A percentile compares a stretch with the other conserved stretches of the same genome.
These are phyloP conservation scores for Netelia fuscicornis DNA, from an alignment of 2,888 invertebrate genomes.

Conservation along the genomic window DNA sequence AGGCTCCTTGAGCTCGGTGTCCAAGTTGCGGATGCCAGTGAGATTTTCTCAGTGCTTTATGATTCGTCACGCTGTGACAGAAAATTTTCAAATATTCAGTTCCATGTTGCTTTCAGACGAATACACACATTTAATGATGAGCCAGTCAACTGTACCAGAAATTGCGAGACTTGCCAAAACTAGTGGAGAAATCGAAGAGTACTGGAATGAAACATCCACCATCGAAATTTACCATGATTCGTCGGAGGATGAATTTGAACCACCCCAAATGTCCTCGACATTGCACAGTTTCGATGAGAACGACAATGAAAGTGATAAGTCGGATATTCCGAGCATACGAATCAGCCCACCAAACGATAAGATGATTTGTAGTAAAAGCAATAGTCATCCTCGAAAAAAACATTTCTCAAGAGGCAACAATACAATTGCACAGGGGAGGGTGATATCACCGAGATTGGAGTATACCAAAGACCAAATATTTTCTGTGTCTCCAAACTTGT, in stretches of 20 bases:
- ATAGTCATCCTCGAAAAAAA: slow-evolving; percentile 5
- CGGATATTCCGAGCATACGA: slow-evolving; percentile 30
- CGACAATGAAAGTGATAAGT: background rate
- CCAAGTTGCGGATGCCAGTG: slow-evolving; percentile 76
- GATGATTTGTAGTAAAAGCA: slow-evolving; percentile 18
- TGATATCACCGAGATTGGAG: slow-evolving; percentile 77
- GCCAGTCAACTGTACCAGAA: slow-evolving; percentile 77
- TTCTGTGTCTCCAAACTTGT: slow-evolving; percentile 75
- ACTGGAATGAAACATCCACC: slow-evolving; percentile 77
- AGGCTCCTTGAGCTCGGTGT: slow-evolving; percentile 77
- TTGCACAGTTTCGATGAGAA: slow-evolving; percentile 68
- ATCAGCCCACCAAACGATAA: slow-evolving; percentile 32
- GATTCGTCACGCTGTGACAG: background rate
- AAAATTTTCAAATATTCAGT: slow-evolving; percentile 1
- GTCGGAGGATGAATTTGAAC: slow-evolving; percentile 24
- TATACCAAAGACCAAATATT: slow-evolving; percentile 71
- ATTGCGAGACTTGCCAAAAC: slow-evolving; percentile 75
- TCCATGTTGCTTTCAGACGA: slow-evolving; percentile 71
- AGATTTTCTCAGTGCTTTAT: slow-evolving; percentile 48
- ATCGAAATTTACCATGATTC: slow-evolving; percentile 11
- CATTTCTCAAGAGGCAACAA: background rate
- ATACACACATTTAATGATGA: slow-evolving; percentile 80
- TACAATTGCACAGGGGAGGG: slow-evolving; percentile 32
- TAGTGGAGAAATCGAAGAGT: slow-evolving; percentile 72
- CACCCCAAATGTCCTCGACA: slow-evolving; percentile 64